A percentile compares a stretch with the other conserved stretches of the same genome.
phyloP scores from a whole-genome alignment of 2,888 invertebrate species.

The Eudasyphora cyanicolor region DNA sequence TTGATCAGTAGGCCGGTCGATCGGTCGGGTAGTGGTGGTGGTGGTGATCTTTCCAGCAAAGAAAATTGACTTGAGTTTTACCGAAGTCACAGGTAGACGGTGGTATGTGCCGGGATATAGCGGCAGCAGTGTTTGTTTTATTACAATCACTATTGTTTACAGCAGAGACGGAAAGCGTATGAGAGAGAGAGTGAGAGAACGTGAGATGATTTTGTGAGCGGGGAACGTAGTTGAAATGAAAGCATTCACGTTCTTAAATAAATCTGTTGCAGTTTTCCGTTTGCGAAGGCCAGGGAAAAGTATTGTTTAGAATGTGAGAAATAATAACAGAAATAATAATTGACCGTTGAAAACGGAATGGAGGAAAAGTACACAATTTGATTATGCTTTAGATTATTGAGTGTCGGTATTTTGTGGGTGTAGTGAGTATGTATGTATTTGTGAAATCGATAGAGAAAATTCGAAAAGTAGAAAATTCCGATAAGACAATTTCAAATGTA shows the following conservation, averaged over 20 bases:
- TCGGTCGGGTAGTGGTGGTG: too few species aligned
- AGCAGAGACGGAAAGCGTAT: not conserved
- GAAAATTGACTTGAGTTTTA: conserved; percentile 5
- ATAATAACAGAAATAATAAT: conserved; percentile 78
- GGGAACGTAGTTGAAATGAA: conserved; percentile 50
- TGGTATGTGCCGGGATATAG: not conserved
- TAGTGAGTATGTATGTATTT: too few species aligned
- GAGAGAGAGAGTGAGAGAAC: not conserved
- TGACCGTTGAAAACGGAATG: conserved; percentile 70
- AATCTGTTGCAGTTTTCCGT: conserved; percentile 21
- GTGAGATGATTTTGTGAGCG: not conserved
- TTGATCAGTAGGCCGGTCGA: too few species aligned
- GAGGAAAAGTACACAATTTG: conserved; percentile 50
- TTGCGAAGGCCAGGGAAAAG: conserved; percentile 55
- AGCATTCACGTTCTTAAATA: conserved; percentile 45
- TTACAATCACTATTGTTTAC: not conserved
- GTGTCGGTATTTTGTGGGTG: conserved; percentile 55
- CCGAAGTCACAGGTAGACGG: conserved; percentile 36
- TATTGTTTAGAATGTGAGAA: conserved; percentile 78
- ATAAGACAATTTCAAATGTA: too few species aligned
- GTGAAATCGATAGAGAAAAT: too few species aligned
- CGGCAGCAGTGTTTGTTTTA: too few species aligned
- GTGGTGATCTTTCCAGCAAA: conserved; percentile 12
- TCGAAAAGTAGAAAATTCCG: too few species aligned
- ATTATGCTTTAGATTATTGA: conserved; percentile 33